Percentiles rank a stretch among this genome's conserved stretches.
Conservation (phyloP, 2,888 invertebrate species). For the Luperina testacea region DNA sequence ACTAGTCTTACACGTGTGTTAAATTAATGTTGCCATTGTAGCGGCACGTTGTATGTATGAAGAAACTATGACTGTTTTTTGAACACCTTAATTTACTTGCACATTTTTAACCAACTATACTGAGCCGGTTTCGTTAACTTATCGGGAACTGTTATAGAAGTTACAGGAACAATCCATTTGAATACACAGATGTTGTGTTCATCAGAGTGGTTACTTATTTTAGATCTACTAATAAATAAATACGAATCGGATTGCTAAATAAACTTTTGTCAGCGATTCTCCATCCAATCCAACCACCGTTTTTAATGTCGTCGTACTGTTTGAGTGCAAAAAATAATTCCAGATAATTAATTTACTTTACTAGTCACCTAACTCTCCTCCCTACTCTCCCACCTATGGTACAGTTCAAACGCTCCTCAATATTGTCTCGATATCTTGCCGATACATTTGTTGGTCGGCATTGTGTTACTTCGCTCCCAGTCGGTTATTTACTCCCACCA, state of each 20-base stretch:
- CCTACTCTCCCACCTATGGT: background rate
- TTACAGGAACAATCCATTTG: background rate
- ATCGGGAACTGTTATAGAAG: background rate
- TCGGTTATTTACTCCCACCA: slow-evolving; percentile 51
- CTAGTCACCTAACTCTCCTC: background rate
- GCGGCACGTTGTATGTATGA: background rate
- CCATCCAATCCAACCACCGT: no score
- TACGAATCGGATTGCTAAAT: background rate
- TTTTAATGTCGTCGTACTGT: background rate
- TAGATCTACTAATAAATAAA: background rate
- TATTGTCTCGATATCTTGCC: slow-evolving; percentile 55
- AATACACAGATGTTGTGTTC: background rate
- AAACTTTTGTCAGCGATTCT: background rate
- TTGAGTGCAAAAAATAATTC: background rate
- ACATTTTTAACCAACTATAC: background rate
- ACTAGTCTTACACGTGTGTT: no score
- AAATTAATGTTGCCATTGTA: no score
- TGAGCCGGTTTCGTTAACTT: background rate
- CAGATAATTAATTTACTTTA: background rate
- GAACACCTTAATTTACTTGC: background rate
- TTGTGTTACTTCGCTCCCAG: slow-evolving; percentile 38
- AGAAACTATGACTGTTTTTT: background rate
- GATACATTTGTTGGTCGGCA: slow-evolving; percentile 58
- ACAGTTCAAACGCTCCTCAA: slow-evolving; percentile 34
- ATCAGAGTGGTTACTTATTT: background rate